Percentiles rank a stretch among this genome's conserved stretches.
These are phyloP conservation scores for Oryctes rhinoceros DNA, from an alignment of 1,140 invertebrate species.

Conservation along the genomic window DNA sequence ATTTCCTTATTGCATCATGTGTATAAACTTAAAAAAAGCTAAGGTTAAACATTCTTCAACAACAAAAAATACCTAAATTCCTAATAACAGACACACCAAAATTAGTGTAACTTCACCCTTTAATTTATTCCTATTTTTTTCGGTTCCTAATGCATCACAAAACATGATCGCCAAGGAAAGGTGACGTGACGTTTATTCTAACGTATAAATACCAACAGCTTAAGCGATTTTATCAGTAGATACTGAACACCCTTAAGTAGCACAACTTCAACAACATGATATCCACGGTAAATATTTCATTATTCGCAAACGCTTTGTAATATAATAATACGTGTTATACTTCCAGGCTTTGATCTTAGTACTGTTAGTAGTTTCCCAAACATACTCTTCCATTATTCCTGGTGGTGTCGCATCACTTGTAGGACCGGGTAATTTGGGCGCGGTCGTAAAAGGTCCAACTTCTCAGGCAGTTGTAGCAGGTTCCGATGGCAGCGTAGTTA, in stretches of 20 bases:
- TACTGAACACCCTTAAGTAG: not conserved
- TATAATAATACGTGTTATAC: not conserved
- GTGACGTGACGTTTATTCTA: not conserved
- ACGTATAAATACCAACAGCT: constrained; percentile 9
- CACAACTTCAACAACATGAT: not conserved
- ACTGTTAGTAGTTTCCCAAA: not conserved
- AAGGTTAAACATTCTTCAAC: not conserved
- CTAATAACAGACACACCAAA: not conserved
- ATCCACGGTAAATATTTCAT: not conserved
- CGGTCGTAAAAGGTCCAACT: not conserved
- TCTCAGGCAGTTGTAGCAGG: not conserved
- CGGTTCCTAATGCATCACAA: not conserved
- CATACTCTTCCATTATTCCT: not conserved
- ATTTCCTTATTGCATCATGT: constrained; percentile 14
- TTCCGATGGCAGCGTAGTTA: not conserved
- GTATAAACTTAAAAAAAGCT: not conserved
- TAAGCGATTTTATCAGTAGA: not conserved
- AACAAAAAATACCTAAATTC: not conserved
- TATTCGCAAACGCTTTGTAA: not conserved
- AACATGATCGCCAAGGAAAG: not conserved
- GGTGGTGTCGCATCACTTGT: not conserved
- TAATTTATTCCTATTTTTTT: not conserved
- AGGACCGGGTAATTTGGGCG: not conserved
- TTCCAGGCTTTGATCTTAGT: not conserved
- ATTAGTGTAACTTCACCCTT: too few relatives aligned